Percentiles rank a stretch among this genome's conserved stretches.
Evolutionary conservation across 1,140 invertebrate genomes (phyloP).

Genomic region (Zaprionus kolodkinae): DNA sequence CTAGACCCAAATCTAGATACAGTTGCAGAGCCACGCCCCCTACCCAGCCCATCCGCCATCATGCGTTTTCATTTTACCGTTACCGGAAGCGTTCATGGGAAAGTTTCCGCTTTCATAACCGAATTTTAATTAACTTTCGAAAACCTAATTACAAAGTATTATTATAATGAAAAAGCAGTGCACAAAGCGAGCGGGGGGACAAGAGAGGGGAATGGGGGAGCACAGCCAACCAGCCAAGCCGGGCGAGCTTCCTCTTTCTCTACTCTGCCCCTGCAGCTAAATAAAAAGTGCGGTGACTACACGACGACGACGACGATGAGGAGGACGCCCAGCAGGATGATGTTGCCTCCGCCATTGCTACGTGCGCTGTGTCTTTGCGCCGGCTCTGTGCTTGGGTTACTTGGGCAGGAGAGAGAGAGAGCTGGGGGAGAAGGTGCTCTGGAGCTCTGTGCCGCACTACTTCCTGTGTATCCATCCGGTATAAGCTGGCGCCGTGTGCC

Average conservation of each 20-base stretch:
- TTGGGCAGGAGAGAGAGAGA: conserved; percentile 10
- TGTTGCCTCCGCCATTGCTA: conserved; percentile 47
- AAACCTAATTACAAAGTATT: conserved; percentile 84
- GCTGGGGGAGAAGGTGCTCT: neutral
- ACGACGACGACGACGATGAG: conserved; percentile 37
- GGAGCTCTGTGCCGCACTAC: conserved; percentile 66
- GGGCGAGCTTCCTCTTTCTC: conserved; percentile 42
- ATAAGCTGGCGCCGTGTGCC: conserved; percentile 56
- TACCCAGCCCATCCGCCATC: conserved; percentile 30
- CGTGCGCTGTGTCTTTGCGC: conserved; percentile 70
- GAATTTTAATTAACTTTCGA: conserved; percentile 85
- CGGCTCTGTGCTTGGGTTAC: neutral
- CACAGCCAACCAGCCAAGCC: conserved; percentile 40
- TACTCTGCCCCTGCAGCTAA: conserved; percentile 57
- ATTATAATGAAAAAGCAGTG: conserved; percentile 84
- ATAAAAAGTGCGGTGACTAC: conserved; percentile 54
- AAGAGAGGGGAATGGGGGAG: neutral
- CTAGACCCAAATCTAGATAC: conserved; percentile 36
- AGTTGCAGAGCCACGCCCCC: neutral
- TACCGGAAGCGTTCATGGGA: conserved; percentile 84
- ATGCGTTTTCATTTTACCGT: conserved; percentile 72
- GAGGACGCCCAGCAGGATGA: conserved; percentile 8
- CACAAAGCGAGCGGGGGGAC: conserved; percentile 67
- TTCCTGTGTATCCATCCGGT: conserved; percentile 80
- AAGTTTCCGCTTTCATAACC: conserved; percentile 84